Percentiles rank a stretch among this genome's conserved stretches.
phyloP scores from a whole-genome alignment of 1,140 invertebrate species.

The Heliothis subflexa region DNA sequence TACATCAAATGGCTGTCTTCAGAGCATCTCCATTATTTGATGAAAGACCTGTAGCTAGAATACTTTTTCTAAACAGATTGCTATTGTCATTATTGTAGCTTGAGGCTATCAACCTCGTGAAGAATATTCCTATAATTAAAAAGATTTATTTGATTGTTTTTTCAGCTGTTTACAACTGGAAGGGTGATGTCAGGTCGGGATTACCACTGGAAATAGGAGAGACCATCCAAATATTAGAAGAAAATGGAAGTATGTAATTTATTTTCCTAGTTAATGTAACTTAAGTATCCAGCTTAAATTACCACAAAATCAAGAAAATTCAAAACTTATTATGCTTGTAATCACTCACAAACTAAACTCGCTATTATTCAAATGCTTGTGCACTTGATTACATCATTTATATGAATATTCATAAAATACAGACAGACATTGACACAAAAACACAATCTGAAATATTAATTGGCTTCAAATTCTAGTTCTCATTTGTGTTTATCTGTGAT shows the following conservation, averaged over 20 bases:
- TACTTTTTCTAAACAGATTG: too few species aligned
- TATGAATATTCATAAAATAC: slow-evolving; percentile 8
- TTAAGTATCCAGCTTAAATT: neutral
- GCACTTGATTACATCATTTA: slow-evolving; percentile 1
- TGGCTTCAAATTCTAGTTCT: slow-evolving; percentile 14
- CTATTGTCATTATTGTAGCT: too few species aligned
- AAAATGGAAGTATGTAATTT: slow-evolving; percentile 89
- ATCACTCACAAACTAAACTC: neutral
- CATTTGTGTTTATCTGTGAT: slow-evolving; percentile 15
- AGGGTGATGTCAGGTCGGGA: slow-evolving; percentile 92
- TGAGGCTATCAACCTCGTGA: too few species aligned
- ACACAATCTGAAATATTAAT: slow-evolving; percentile 32
- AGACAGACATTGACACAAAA: slow-evolving; percentile 19
- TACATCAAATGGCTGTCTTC: too few species aligned
- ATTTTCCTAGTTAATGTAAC: neutral
- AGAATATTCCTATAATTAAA: neutral
- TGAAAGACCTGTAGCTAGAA: too few species aligned
- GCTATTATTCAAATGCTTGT: neutral
- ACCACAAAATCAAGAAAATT: too few species aligned
- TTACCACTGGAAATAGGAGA: slow-evolving; percentile 95
- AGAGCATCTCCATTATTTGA: too few species aligned
- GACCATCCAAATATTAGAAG: slow-evolving; percentile 95
- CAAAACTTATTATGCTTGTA: too few species aligned
- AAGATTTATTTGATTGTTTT: slow-evolving; percentile 22
- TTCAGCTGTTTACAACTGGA: slow-evolving; percentile 96